phyloP scores from a whole-genome alignment of 2,113 vertebrate species.

The Myiozetetes cayanensis region DNA sequence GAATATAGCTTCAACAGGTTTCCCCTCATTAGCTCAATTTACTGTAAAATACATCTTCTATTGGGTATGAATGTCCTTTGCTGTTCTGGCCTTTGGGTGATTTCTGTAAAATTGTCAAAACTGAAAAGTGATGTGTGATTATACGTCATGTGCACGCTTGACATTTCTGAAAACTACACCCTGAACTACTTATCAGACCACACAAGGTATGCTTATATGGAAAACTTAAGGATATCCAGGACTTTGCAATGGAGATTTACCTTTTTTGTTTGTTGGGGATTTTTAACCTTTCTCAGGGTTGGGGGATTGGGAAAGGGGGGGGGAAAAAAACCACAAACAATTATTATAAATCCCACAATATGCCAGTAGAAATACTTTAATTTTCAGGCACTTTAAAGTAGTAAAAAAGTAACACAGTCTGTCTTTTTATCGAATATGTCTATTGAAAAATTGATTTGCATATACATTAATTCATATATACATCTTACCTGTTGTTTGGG shows the following conservation, averaged over 20 bases:
- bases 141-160: not conserved
- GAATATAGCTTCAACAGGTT: not conserved
- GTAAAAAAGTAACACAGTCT: not conserved
- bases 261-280: not conserved
- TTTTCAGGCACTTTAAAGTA: not conserved
- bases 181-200: not conserved
- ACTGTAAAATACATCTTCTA: not conserved
- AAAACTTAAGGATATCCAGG: not conserved
- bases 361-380: not conserved
- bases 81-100: not conserved
- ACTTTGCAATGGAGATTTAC: not conserved
- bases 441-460: not conserved
- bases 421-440: not conserved
- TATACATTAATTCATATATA: not conserved
- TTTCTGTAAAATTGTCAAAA: not conserved
- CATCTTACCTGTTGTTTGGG: not conserved
- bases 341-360: not conserved
- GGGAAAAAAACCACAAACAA: rapidly evolving
- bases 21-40: not conserved
- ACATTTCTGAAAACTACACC: not conserved
- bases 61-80: not conserved
- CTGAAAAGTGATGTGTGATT: not conserved
- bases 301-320: not conserved
- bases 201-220: not conserved
- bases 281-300: not conserved